phyloP scores from a whole-genome alignment of 2,113 vertebrate genomes.

The Microtus oregoni region DNA sequence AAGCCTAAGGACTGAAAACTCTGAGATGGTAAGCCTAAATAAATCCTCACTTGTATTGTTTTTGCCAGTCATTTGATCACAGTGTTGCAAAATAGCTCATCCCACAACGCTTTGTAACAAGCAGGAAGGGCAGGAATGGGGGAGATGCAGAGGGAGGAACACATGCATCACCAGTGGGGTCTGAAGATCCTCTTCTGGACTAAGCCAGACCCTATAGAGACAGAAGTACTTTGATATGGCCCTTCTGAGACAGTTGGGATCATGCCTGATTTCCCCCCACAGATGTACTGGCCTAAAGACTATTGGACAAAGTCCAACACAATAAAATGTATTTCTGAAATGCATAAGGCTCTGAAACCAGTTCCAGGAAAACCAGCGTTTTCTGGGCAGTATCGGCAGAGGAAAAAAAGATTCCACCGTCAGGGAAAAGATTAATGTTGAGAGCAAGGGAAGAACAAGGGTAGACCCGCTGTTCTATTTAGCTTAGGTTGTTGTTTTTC shows the following conservation, averaged over 20 bases:
- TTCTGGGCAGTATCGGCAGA: not conserved
- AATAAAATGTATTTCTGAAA: slow-evolving; percentile 12
- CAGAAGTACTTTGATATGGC: not conserved
- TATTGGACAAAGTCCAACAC: not conserved
- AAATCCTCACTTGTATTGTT: not conserved
- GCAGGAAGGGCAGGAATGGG: not conserved
- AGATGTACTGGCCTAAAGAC: not conserved
- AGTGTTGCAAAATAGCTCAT: not conserved
- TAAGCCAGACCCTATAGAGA: not conserved
- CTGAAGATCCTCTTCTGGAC: not conserved
- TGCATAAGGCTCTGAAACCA: not conserved
- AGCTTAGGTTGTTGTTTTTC: not conserved
- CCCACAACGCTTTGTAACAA: not conserved
- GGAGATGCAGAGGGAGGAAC: not conserved
- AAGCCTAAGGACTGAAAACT: not conserved
- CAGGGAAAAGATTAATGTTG: slow-evolving; percentile 22
- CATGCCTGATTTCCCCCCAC: not conserved
- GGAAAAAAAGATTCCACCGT: not conserved
- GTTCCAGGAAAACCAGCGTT: slow-evolving; percentile 27
- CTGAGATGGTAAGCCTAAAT: not conserved
- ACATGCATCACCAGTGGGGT: not conserved
- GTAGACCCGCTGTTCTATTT: not conserved
- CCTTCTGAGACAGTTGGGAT: not conserved
- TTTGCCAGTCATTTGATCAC: not conserved
- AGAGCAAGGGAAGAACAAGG: not conserved